Conservation (phyloP, 2,888 invertebrate species). For the Tortrix viridana region DNA sequence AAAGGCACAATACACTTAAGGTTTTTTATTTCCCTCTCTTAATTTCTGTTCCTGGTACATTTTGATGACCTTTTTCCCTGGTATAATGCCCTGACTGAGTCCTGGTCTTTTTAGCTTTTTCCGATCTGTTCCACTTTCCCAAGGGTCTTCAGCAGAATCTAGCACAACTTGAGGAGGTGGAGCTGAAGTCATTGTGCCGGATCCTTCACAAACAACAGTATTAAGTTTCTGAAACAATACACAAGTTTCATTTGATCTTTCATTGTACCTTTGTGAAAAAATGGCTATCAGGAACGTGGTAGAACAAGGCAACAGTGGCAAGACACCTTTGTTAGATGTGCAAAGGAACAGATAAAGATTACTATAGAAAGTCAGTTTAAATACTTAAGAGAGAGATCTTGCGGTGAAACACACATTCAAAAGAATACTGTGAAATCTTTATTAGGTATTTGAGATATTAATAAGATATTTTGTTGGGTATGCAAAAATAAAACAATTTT, state of each 20-base stretch:
- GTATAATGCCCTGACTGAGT: slow-evolving; percentile 89
- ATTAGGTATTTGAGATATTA: no score
- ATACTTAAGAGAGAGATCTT: no score
- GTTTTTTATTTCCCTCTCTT: slow-evolving; percentile 65
- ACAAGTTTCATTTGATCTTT: background rate
- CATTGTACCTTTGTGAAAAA: no score
- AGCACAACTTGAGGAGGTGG: slow-evolving; percentile 60
- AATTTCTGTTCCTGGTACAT: slow-evolving; percentile 88
- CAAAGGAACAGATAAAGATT: no score
- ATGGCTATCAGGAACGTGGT: no score
- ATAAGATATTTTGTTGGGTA: no score
- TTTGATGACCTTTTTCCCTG: slow-evolving; percentile 94
- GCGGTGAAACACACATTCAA: no score
- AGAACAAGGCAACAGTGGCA: no score
- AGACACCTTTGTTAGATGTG: no score
- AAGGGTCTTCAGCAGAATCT: slow-evolving; percentile 65
- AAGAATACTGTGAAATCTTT: no score
- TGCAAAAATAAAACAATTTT: no score
- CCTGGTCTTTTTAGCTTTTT: slow-evolving; percentile 91
- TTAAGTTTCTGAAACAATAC: slow-evolving; percentile 67
- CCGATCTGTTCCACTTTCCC: slow-evolving; percentile 80
- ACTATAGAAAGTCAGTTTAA: background rate
- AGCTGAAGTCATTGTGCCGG: slow-evolving; percentile 66
- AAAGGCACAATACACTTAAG: slow-evolving; percentile 31
- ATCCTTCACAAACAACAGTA: slow-evolving; percentile 71